A percentile compares a stretch with the other conserved stretches of the same genome.
These are phyloP conservation scores for Chaenogobius annularis DNA, from an alignment of 2,113 vertebrate species.

Conservation along the genomic window DNA sequence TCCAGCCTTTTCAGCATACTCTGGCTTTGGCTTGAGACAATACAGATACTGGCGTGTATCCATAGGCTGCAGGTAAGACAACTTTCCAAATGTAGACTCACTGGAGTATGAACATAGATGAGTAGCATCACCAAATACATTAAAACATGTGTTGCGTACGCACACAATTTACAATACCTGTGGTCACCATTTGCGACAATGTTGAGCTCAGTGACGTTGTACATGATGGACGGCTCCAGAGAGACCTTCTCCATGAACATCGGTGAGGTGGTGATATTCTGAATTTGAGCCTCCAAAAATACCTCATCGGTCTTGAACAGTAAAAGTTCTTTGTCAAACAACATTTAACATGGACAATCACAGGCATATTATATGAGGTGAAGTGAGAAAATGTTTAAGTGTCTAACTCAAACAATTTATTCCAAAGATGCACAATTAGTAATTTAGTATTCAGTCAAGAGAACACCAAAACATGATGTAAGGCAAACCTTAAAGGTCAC, in stretches of 20 bases:
- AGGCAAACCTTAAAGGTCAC: constrained; percentile 31
- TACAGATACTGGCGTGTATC: constrained; percentile 98
- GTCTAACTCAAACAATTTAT: neutral
- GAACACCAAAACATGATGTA: neutral
- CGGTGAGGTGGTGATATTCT: constrained; percentile 97
- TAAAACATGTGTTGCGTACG: neutral
- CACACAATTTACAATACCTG: constrained; percentile 75
- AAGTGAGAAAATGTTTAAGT: constrained; percentile 48
- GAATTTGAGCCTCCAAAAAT: constrained; percentile 98
- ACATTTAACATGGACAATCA: neutral
- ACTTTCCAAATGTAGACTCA: constrained; percentile 93
- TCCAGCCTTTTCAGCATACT: constrained; percentile 97
- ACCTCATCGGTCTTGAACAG: constrained; percentile 92
- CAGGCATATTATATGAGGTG: constrained; percentile 27
- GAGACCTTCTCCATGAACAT: constrained; percentile 99
- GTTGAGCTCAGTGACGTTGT: constrained; percentile 95
- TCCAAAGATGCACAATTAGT: constrained; percentile 13
- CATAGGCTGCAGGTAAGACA: constrained; percentile 95
- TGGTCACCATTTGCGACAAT: constrained; percentile 72
- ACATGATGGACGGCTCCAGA: constrained; percentile 96
- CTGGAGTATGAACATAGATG: constrained; percentile 52
- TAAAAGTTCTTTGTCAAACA: constrained; percentile 12
- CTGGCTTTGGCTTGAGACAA: constrained; percentile 94
- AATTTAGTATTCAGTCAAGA: neutral
- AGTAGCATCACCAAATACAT: neutral